Conservation (phyloP, 2,888 invertebrate species). For the Poecilus cupreus region DNA sequence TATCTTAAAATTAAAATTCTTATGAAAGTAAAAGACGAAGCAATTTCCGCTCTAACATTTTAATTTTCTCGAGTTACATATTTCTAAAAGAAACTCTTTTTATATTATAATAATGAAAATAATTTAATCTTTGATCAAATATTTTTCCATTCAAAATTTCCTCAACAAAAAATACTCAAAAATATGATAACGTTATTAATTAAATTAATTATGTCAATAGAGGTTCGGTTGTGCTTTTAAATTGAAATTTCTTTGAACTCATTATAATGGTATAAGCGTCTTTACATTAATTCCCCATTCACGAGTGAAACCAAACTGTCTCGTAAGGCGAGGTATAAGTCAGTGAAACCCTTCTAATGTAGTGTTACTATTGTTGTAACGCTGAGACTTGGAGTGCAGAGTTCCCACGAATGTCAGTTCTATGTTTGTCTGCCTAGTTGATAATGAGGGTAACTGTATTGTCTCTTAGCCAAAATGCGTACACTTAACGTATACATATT, state of each 20-base stretch:
- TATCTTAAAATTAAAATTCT: conserved; percentile 1
- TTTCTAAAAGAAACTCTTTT: conserved; percentile 9
- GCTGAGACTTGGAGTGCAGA: background rate
- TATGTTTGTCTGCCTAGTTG: conserved; percentile 24
- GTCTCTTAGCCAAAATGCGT: conserved; percentile 6
- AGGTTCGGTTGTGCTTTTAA: background rate
- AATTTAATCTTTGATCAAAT: background rate
- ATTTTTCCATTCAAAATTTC: background rate
- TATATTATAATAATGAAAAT: background rate
- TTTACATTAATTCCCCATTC: background rate
- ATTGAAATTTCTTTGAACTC: background rate
- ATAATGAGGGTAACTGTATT: conserved; percentile 28
- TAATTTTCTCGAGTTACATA: background rate
- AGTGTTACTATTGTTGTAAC: conserved; percentile 9
- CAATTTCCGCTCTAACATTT: conserved; percentile 8
- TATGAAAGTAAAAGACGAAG: background rate
- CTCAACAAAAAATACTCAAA: background rate
- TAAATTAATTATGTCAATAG: background rate
- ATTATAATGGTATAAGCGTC: background rate
- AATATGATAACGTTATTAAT: background rate
- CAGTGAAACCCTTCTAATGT: conserved; percentile 13
- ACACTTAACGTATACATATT: conserved; percentile 19
- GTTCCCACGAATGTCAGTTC: conserved; percentile 3
- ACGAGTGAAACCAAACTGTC: background rate
- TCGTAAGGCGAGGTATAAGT: background rate